Conservation (phyloP, 2,888 invertebrate genomes). For the Cantharis lateralis region DNA sequence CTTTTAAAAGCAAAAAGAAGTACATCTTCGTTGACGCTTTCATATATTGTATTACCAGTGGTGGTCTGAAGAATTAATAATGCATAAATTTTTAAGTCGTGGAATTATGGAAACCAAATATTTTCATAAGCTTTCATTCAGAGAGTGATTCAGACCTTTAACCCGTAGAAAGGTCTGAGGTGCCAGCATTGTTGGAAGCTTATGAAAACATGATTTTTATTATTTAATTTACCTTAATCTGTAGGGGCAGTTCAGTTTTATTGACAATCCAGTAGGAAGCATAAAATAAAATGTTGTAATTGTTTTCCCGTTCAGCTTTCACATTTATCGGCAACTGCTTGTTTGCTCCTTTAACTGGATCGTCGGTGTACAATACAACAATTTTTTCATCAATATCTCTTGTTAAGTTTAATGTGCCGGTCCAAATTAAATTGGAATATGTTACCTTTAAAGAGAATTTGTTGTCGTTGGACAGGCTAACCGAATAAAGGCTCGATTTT, state of each 20-base stretch:
- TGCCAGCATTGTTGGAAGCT: no score
- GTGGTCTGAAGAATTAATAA: conserved; percentile 12
- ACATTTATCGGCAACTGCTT: conserved; percentile 72
- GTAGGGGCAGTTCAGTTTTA: conserved; percentile 82
- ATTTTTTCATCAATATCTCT: conserved; percentile 65
- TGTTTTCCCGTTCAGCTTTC: conserved; percentile 65
- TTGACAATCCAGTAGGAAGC: conserved; percentile 90
- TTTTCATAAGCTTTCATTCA: no score
- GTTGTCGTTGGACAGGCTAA: conserved; percentile 66
- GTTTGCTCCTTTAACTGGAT: conserved; percentile 65
- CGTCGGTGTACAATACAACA: conserved; percentile 60
- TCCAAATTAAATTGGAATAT: conserved; percentile 73
- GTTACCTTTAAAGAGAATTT: conserved; percentile 59
- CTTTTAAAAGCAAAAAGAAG: conserved; percentile 70
- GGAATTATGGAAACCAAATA: no score
- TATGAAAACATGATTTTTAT: not conserved
- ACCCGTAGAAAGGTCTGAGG: no score
- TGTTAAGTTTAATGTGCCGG: conserved; percentile 69
- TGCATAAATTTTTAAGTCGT: no score
- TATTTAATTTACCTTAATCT: conserved; percentile 71
- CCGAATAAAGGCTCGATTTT: conserved; percentile 68
- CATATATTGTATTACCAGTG: conserved; percentile 13
- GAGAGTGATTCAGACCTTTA: no score
- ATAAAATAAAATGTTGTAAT: conserved; percentile 71
- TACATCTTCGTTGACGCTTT: conserved; percentile 62